phyloP scores from a whole-genome alignment of 2,888 invertebrate species.

The Gastracanthus pulcherrimus region DNA sequence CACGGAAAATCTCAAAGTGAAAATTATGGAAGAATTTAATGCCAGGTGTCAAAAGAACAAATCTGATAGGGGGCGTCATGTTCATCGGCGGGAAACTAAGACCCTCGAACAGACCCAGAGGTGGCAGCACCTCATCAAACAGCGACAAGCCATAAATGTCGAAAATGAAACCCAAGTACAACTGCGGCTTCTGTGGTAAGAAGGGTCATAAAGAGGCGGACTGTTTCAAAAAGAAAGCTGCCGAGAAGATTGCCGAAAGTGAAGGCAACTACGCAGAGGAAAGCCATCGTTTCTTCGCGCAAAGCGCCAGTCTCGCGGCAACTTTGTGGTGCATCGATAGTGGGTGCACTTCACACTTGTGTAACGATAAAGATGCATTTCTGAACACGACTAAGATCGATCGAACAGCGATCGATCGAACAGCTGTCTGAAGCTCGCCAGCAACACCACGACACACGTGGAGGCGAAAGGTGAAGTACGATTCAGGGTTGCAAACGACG shows the following conservation, averaged over 20 bases:
- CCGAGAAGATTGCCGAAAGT: no score
- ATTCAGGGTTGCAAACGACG: not conserved
- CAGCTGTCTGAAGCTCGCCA: constrained; percentile 39
- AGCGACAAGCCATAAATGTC: no score
- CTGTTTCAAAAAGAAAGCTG: not conserved
- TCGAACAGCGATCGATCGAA: no score
- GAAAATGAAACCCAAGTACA: not conserved
- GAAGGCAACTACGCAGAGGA: no score
- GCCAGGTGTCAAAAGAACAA: constrained; percentile 10
- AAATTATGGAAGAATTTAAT: constrained; percentile 59
- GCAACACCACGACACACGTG: no score
- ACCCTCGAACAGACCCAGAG: not conserved
- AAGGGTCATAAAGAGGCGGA: constrained; percentile 25
- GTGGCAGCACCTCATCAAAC: not conserved
- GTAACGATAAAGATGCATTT: constrained; percentile 46
- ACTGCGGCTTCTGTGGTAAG: constrained; percentile 21
- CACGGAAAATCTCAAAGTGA: constrained; percentile 56
- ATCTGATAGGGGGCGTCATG: constrained; percentile 13
- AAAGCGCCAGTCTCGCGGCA: no score
- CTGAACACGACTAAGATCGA: not conserved
- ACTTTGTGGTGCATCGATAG: constrained; percentile 51
- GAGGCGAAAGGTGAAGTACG: not conserved
- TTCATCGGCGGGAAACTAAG: not conserved
- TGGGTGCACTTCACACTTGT: constrained; percentile 54
- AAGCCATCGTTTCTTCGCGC: no score